phyloP scores from a whole-genome alignment of 2,888 invertebrate genomes.

The Dryocosmus kuriphilus region DNA sequence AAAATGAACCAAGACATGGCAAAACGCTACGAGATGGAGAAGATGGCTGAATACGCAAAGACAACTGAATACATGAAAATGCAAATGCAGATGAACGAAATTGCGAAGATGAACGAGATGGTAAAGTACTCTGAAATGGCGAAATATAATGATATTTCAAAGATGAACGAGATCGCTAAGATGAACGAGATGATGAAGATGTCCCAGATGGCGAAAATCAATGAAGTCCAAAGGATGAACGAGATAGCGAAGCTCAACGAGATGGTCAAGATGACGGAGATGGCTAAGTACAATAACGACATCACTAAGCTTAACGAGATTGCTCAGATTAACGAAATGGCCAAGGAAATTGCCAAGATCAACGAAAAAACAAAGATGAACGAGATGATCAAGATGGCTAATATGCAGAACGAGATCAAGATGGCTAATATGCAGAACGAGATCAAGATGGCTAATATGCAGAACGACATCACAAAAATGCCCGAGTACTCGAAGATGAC shows the following conservation, averaged over 20 bases:
- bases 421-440: conserved; percentile 77
- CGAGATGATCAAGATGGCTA: conserved; percentile 76
- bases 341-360: conserved; percentile 75
- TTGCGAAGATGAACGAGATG: conserved; percentile 75
- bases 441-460: conserved; percentile 75
- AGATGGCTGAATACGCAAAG: conserved; percentile 75
- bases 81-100: conserved; percentile 70
- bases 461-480: conserved; percentile 75
- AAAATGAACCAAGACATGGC: conserved; percentile 75
- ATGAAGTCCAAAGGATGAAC: conserved; percentile 75
- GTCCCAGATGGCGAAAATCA: conserved; percentile 75
- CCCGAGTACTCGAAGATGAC: conserved; percentile 75
- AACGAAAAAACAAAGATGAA: conserved; percentile 76
- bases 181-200: conserved; percentile 76
- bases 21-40: conserved; percentile 75
- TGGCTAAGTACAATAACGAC: conserved; percentile 75
- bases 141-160: conserved; percentile 73
- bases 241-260: conserved; percentile 75
- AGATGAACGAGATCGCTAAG: conserved; percentile 74
- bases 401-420: conserved; percentile 75
- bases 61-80: conserved; percentile 75
- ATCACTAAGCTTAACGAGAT: conserved; percentile 71
- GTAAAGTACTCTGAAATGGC: conserved; percentile 75
- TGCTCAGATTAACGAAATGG: conserved; percentile 76
- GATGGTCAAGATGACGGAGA: conserved; percentile 76